phyloP scores from a whole-genome alignment of 2,888 invertebrate species.

The Argyresthia albistria region DNA sequence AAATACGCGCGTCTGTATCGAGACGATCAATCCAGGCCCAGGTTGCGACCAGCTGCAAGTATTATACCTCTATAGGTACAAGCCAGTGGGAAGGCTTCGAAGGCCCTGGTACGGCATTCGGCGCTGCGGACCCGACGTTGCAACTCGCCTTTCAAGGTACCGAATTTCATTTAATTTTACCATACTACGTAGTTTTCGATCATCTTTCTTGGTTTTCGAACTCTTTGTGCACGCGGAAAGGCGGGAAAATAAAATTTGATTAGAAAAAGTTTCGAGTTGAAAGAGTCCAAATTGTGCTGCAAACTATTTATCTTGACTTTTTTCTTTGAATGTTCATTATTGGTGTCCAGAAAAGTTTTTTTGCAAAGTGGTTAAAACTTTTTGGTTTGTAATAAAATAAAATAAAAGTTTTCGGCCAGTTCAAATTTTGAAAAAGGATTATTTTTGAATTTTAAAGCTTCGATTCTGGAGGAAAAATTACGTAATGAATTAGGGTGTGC shows the following conservation, averaged over 20 bases:
- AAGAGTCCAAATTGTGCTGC: too few relatives aligned
- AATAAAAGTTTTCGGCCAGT: too few relatives aligned
- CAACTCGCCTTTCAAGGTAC: slow-evolving; percentile 29
- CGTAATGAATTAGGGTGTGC: too few relatives aligned
- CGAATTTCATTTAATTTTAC: background rate
- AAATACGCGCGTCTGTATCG: background rate
- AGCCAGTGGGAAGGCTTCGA: background rate
- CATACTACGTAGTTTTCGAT: background rate
- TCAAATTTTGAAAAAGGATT: too few relatives aligned
- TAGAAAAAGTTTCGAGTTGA: background rate
- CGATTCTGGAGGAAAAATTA: too few relatives aligned
- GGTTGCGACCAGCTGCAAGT: slow-evolving; percentile 37
- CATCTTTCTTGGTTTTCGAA: background rate
- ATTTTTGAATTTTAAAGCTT: too few relatives aligned
- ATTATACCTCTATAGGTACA: background rate
- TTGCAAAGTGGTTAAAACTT: too few relatives aligned
- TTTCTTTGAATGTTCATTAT: too few relatives aligned
- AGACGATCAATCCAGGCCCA: slow-evolving; percentile 33
- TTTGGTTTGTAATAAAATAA: too few relatives aligned
- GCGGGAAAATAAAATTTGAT: background rate
- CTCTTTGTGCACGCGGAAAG: background rate
- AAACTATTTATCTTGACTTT: too few relatives aligned
- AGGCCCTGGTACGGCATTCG: slow-evolving; percentile 46
- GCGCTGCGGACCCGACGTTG: slow-evolving; percentile 32
- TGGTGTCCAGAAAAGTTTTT: too few relatives aligned